Evolutionary conservation across 2,888 invertebrate genomes (phyloP), one percentile per base, ranked within the genome.

Genomic region (Rhaphigaster nebulosa): DNA sequence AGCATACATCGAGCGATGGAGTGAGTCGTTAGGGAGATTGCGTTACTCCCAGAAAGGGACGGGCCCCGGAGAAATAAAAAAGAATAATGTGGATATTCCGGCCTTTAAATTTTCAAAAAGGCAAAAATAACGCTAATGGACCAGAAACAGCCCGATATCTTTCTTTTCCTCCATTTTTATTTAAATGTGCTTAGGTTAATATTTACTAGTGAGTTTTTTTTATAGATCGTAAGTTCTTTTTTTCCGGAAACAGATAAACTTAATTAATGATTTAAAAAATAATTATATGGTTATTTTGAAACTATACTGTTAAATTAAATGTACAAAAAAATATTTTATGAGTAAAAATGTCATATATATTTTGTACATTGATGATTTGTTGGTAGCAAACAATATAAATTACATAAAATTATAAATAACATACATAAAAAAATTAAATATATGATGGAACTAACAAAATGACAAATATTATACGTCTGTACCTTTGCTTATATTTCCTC

Each of bases 111-210:
- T 29, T 65, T 65, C 65, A 65, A 65, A 65, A 65, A 65, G 65
- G 65, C 15, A 65, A 65, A 65, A 65, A 65, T 65, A 65, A 65
- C 65, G 65, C n/a, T 65, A 65, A 65, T 65, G 29, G 65, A 29
- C 65, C 65, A 65, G 65, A 65, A 65, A 65, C 3, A 34, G 65
- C 2, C 3, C 29, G 65, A 65, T 65, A 65, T 65, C 29, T 18
- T 65, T 65, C 34, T 34, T 34, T 18, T 18, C 18, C 29, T 65
- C 34, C 4, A 29, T 29, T 65, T 18, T 18, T 65, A 65, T 65
- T 65, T 65, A 29, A 65, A 65, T 29, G 0, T 18, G 18, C 29
- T 34, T 34, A 65, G 18, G 18, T 65, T 65, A 2, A 65, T 34
- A 65, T 34, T 65, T 15, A 65, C 65, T 65, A 13, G n/a, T 13